Percentiles rank a stretch among this genome's conserved stretches.
Conservation (phyloP, 2,113 vertebrate genomes). For the Helogale parvula region DNA sequence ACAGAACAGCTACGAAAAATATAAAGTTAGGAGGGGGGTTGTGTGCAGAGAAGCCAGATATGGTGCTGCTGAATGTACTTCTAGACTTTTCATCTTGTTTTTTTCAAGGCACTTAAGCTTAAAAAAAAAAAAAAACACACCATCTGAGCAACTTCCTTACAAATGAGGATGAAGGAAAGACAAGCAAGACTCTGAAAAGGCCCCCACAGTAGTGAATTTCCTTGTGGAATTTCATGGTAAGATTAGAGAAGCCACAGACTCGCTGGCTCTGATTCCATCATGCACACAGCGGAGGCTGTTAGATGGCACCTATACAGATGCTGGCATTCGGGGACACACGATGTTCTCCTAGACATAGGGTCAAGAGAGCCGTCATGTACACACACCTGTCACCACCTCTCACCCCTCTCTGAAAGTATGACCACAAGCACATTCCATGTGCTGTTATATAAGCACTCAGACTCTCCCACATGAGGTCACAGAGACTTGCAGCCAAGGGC, state of each 20-base stretch:
- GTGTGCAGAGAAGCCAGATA: background rate
- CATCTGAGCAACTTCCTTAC: conserved; percentile 29
- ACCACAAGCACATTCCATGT: accelerated
- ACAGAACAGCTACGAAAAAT: conserved; percentile 65
- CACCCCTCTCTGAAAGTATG: background rate
- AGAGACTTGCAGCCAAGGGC: accelerated
- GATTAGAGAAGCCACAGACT: background rate
- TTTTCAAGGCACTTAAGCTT: background rate
- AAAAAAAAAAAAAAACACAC: background rate
- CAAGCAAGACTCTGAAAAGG: background rate
- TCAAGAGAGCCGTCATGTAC: background rate
- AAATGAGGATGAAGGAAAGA: background rate
- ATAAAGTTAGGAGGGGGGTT: background rate
- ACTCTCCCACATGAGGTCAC: accelerated
- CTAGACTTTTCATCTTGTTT: background rate
- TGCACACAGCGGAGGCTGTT: accelerated
- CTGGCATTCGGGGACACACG: accelerated
- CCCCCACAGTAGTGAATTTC: background rate
- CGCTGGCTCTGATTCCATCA: accelerated
- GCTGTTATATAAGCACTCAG: too few species aligned
- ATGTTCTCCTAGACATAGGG: background rate
- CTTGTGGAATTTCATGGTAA: background rate
- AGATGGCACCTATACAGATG: accelerated
- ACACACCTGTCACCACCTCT: background rate
- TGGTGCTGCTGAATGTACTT: background rate